Base-by-base conservation (phyloP, 1,140 invertebrate genomes). In the Muscidifurax raptorellus region DNA sequence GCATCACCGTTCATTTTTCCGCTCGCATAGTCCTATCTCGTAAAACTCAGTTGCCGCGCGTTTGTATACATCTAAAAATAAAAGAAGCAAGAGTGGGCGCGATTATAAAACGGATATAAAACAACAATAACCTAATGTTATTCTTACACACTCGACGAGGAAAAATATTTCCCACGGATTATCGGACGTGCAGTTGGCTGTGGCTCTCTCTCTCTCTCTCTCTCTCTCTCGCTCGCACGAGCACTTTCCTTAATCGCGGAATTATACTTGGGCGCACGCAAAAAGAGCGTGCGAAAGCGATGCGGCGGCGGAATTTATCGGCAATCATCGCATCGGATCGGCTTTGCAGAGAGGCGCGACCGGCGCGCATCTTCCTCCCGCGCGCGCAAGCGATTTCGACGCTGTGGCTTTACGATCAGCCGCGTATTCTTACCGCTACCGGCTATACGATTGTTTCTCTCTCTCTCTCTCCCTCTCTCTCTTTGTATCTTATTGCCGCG, bases 221-320 rank as follows among this genome's bases (percentile, higher is more conserved):
- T n/a, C n/a, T n/a, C n/a, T n/a, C n/a, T n/a, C n/a, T n/a, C n/a
- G n/a, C n/a, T 22, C 5, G 52, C 22, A 18, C 25, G 67, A 30
- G 67, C 67, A 69, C 67, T 69, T 69, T 69, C 67, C 67, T 69
- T 69, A 69, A 69, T 69, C 67, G 67, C 25, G 28, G 67, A 69
- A 69, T 69, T 69, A 69, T 30, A 69, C 28, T 30, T 69, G 67
- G 18, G 67, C 64, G 64, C 67, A 30, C 67, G 28, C 25, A 69
- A 69, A 69, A 27, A 28, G 25, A 30, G 67, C 67, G 67, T 30
- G 67, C 67, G 27, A 69, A 69, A 69, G 27, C 67, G 67, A 69
- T 30, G 67, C 67, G 67, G 67, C 67, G 67, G 67, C 67, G 27
- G 67, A 69, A 28, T 28, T 69, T 69, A 69, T 69, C 67, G 67